Base-by-base conservation (phyloP, 2,888 invertebrate genomes). In the Sinopyrophorus schimmeli region DNA sequence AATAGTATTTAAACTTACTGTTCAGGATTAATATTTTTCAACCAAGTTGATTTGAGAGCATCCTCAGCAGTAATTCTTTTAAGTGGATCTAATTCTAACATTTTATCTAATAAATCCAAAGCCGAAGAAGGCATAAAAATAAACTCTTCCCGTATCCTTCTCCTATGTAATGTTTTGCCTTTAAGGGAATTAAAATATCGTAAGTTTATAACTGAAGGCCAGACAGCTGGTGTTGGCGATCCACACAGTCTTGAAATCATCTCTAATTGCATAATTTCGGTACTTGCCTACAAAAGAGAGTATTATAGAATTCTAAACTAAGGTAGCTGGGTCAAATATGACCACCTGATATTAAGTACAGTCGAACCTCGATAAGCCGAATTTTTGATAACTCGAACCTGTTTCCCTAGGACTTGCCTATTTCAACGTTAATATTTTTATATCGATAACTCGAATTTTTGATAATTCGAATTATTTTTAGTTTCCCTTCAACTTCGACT, bases 1-100 rank as follows among this genome's bases (percentile, higher is more conserved):
- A 10, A 35, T 14, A 10, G 5, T 12, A 12, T 1, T 16, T 1
- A 20, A 15, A 85, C 88, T 80, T 73, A 91, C 92, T 89, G 86
- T 67, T 91, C 91, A 7, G 94, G 92, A 68, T 91, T 85, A 32
- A 98, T 86, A 71, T 89, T 87, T 75, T 87, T 89, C 41, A 99
- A 77, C 97, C 97, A 99, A 17, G 88, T 81, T 54, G 91, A 90
- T 71, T 89, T 87, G 3, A 99, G 80, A 2, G 97, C 97, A 66
- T 94, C 91, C 54, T 93, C 92, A 1, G 98, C 96, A 1, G 94
- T 91, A 59, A 97, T 92, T 57, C 99, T 78, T 67, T 87, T 88
- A 31, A 88, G 88, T 0, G 99, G 99, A 77, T 99, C 98, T 59
- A 99, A 76, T 67, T 93, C 93, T 58, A 99, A 76, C 97, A 99